Base-by-base conservation (phyloP, 37 sponge, comb jelly and placozoan genomes). In the Amphimedon queenslandica region DNA sequence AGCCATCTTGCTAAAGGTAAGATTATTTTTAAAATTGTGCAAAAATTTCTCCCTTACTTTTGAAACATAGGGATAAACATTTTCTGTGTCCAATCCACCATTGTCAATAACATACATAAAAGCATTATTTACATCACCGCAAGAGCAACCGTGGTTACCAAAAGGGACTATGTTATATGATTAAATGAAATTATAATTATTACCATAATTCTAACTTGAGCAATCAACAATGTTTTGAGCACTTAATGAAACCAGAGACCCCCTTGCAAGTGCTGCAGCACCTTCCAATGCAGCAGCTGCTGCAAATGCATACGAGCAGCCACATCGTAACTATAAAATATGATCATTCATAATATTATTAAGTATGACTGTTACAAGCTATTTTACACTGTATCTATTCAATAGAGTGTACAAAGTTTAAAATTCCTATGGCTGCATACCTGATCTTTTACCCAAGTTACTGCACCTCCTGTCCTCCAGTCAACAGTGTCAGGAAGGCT, bases 141-240 rank as follows among this genome's bases (percentile, higher is more conserved):
- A 80, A 8, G 76, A 36, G 42, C 90, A 90, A 0, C 90, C 90
- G 76, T 84, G 80, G 82, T 90, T 90, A 30, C 86, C 84, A 75
- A 78, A 90, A 8, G 84, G 77, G n/a, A 77, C 84, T 83, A 28
- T 11, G 40, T 60, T 60, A 60, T 60, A n/a, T n/a, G 5, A 60
- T 11, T 6, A 25, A 6, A 6, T 25, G 21, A 25, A 11, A n/a
- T 6, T 60, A 60, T 60, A 60, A 25, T 13, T n/a, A 25, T 60
- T 13, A 60, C 27, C 21, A 25, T 60, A 60, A 25, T 6, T 25
- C 5, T 6, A 61, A 85, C 82, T 60, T 75, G 87, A 85, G 53
- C 92, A 91, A 58, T 91, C 92, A 39, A 91, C 78, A 24, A 92
- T 79, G 68, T 92, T 86, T 70, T 92, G 92, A 79, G 78, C 88